Conservation (phyloP, 2,888 invertebrate genomes). For the Subacronicta megacephala region DNA sequence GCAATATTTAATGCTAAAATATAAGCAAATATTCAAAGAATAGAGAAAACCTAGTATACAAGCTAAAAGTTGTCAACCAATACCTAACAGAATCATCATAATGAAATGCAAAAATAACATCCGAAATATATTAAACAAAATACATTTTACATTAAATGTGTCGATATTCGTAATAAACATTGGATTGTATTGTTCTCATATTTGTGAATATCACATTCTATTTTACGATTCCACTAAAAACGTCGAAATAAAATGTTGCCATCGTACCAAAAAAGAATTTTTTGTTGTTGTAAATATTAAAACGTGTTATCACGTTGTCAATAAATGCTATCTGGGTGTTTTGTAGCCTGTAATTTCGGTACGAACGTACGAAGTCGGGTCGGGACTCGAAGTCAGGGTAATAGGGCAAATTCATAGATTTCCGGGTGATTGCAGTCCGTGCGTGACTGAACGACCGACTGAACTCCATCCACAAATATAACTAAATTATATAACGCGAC, state of each 20-base stretch:
- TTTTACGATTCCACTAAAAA: constrained; percentile 38
- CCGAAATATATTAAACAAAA: neutral
- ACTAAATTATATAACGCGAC: constrained; percentile 47
- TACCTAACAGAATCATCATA: constrained; percentile 1
- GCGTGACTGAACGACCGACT: constrained; percentile 66
- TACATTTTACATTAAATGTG: constrained; percentile 1
- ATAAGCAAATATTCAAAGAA: too few relatives aligned
- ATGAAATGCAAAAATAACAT: neutral
- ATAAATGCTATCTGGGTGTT: constrained; percentile 53
- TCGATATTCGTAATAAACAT: constrained; percentile 17
- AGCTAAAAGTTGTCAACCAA: neutral
- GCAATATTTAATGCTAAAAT: too few relatives aligned
- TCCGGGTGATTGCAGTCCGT: constrained; percentile 68
- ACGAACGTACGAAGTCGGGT: constrained; percentile 39
- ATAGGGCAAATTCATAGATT: constrained; percentile 74
- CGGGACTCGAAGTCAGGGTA: constrained; percentile 52
- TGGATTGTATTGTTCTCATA: constrained; percentile 25
- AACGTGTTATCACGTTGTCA: constrained; percentile 51
- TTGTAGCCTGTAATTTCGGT: constrained; percentile 51
- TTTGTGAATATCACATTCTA: constrained; percentile 21
- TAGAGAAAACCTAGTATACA: too few relatives aligned
- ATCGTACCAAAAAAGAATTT: constrained; percentile 1
- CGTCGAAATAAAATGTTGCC: constrained; percentile 25
- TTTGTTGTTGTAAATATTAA: constrained; percentile 18
- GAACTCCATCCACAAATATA: constrained; percentile 51